These are phyloP conservation scores for Nesoenas mayeri DNA, from an alignment of 2,113 vertebrate genomes.

Conservation along the genomic window DNA sequence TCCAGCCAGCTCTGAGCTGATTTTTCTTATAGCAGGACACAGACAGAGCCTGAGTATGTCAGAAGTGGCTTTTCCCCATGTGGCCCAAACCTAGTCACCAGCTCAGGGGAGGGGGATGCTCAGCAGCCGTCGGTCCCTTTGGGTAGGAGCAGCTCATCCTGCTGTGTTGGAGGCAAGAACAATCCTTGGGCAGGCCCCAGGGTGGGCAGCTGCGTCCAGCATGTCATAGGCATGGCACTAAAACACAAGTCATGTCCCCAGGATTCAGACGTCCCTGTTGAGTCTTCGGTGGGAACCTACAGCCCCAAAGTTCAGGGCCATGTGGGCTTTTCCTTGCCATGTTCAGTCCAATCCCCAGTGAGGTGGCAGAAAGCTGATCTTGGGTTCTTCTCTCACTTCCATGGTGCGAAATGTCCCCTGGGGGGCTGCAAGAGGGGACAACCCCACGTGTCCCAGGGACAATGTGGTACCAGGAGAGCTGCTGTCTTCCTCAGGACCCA, in stretches of 20 bases:
- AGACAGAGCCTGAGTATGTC: background rate
- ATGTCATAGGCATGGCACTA: rapidly evolving
- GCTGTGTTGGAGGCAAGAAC: rapidly evolving
- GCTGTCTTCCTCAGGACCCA: background rate
- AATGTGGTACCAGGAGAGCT: background rate
- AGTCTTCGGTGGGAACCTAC: background rate
- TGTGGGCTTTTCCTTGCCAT: rapidly evolving
- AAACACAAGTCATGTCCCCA: background rate
- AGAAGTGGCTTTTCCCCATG: background rate
- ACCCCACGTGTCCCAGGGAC: background rate
- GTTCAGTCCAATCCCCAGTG: background rate
- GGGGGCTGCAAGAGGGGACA: background rate
- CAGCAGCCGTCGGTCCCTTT: background rate
- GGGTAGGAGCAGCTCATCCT: background rate
- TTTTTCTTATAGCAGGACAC: background rate
- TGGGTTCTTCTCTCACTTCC: background rate
- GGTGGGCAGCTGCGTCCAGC: background rate
- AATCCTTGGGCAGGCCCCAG: background rate
- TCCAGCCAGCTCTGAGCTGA: background rate
- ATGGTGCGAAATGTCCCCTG: background rate
- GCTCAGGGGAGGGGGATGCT: background rate
- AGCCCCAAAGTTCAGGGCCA: background rate
- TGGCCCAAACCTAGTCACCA: background rate
- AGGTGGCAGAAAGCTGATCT: background rate
- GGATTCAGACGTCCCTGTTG: background rate